A percentile compares a stretch with the other conserved stretches of the same genome.
Conservation (phyloP, 2,113 vertebrate species). For the Neodontobutis hainanensis region DNA sequence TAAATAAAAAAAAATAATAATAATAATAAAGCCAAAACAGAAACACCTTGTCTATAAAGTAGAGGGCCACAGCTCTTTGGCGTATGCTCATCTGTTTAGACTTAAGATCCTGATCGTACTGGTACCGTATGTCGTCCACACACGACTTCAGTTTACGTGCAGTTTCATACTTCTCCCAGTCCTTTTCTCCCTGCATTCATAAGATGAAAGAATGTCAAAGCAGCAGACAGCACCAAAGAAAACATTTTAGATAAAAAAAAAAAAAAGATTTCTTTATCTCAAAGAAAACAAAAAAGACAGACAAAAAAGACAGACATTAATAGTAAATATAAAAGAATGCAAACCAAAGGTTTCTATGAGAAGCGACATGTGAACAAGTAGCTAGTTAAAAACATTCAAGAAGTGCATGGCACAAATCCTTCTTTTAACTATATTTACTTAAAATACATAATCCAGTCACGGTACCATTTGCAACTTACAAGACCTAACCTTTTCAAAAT, state of each 20-base stretch:
- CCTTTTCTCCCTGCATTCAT: slow-evolving; percentile 70
- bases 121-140: slow-evolving; percentile 66
- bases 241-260: neutral
- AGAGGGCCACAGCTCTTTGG: slow-evolving; percentile 76
- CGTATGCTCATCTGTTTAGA: slow-evolving; percentile 71
- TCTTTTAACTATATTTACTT: too few relatives aligned
- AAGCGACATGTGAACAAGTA: too few relatives aligned
- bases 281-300: too few relatives aligned
- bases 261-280: too few relatives aligned
- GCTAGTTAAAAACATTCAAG: too few relatives aligned
- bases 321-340: too few relatives aligned
- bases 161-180: slow-evolving; percentile 80
- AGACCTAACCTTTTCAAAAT: too few relatives aligned
- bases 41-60: slow-evolving; percentile 78
- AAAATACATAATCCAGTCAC: too few relatives aligned
- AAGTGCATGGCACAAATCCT: too few relatives aligned
- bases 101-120: slow-evolving; percentile 72
- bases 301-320: too few relatives aligned
- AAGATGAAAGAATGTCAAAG: neutral
- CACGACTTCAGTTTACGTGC: slow-evolving; percentile 72
- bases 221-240: neutral
- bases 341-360: too few relatives aligned
- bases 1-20: neutral
- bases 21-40: neutral
- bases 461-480: too few relatives aligned